Percentiles rank a stretch among this genome's conserved stretches.
Conservation (phyloP, 2,113 vertebrate species). For the Erythrolamprus reginae region DNA sequence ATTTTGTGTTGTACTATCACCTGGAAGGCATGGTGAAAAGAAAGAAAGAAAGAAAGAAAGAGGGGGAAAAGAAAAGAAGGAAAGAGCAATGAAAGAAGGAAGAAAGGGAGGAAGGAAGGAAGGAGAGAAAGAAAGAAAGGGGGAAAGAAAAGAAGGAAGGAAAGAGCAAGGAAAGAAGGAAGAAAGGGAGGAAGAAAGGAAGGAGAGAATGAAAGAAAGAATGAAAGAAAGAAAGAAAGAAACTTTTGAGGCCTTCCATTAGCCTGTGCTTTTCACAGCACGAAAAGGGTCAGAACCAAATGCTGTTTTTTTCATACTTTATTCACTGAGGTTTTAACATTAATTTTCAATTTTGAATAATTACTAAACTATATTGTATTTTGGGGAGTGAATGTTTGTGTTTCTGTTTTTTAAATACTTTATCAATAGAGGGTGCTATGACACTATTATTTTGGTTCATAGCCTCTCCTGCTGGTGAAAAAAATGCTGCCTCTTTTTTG, state of each 20-base stretch:
- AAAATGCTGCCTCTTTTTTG: background rate
- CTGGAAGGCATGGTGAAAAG: background rate
- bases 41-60: too few species aligned
- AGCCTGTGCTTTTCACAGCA: background rate
- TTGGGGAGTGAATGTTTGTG: background rate
- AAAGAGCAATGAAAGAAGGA: fast-evolving
- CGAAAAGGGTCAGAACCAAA: background rate
- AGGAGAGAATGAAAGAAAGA: too few species aligned
- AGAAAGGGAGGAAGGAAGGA: background rate
- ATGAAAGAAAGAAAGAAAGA: too few species aligned
- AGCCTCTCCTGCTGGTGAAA: background rate
- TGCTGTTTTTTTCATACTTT: background rate
- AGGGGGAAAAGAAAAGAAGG: fast-evolving
- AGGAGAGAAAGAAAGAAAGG: fast-evolving
- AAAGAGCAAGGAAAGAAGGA: fast-evolving
- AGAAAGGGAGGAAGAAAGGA: fast-evolving
- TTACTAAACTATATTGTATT: background rate
- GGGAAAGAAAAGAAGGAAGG: fast-evolving
- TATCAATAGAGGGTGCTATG: background rate
- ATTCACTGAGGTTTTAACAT: background rate
- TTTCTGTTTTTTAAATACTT: background rate
- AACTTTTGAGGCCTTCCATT: background rate
- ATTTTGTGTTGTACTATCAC: background rate
- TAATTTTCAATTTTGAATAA: background rate
- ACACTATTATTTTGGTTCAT: background rate